Evolutionary conservation across 2,113 vertebrate species (phyloP), one percentile per base, ranked within the genome.

Genomic region (Delphinapterus leucas): DNA sequence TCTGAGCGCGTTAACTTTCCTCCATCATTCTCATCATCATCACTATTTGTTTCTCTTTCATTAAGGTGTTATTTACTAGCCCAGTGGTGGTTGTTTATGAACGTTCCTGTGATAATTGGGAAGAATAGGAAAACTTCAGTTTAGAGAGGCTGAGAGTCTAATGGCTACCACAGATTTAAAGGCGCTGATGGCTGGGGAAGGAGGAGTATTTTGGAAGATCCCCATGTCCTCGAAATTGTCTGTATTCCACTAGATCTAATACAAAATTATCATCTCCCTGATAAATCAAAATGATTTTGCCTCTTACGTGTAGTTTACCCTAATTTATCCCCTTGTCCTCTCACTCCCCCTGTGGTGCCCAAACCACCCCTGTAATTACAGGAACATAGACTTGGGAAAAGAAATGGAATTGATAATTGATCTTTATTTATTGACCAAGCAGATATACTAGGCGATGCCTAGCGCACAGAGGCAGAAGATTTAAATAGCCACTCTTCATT

Each of bases 401-500:
- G 74, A 92, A 86, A 41, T 38, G 31, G 70, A 81, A 91, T 77
- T 96, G 90, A 87, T 60, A 55, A 71, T 31, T 91, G 88, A 65
- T 93, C 95, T 90, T 95, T 95, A 97, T 93, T 82, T 91, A 79
- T 41, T 79, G 88, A 74, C 41, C 15, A 26, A 89, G 67, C 73
- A 88, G 82, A 95, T 90, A 94, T 85, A 79, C 96, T 70, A 92
- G 73, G 81, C 33, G 60, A 82, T 53, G 91, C 60, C 61, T 31
- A 79, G 77, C n/a, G 49, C 10, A 38, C 44, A 73, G 21, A 79
- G 84, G 90, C 21, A 10, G 93, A 88, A 49, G 84, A 93, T 88
- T 97, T 96, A 94, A 97, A 95, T 83, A 93, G 90, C 76, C 7
- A 3, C 36, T 95, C 88, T 96, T 88, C 88, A 71, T 86, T 95